Evolutionary conservation across 2,888 invertebrate species (phyloP).

Genomic region (Diadromus collaris): DNA sequence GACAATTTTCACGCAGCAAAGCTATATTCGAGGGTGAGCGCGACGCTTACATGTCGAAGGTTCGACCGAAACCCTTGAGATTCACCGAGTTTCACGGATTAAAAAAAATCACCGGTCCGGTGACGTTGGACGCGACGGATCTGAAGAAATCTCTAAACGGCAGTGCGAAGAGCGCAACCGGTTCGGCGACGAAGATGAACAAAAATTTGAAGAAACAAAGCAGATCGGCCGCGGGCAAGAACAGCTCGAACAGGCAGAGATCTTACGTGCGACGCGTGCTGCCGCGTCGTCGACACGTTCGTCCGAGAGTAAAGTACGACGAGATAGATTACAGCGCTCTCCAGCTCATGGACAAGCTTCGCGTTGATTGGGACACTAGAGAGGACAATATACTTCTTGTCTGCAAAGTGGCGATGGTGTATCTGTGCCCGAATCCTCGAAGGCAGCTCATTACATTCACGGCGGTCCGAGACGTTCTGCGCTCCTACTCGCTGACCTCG

Average conservation of each 20-base stretch:
- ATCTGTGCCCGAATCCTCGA: conserved; percentile 80
- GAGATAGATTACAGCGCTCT: conserved; percentile 85
- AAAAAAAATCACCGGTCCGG: conserved; percentile 68
- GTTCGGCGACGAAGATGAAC: neutral
- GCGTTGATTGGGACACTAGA: conserved; percentile 84
- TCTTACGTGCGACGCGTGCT: conserved; percentile 74
- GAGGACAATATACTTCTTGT: conserved; percentile 88
- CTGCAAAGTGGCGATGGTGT: conserved; percentile 84
- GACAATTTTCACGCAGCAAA: neutral
- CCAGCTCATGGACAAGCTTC: conserved; percentile 83
- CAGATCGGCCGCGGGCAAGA: conserved; percentile 40
- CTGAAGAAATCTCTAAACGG: conserved; percentile 54
- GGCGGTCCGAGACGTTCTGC: conserved; percentile 83
- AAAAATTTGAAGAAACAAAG: conserved; percentile 46
- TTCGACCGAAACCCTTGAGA: conserved; percentile 68
- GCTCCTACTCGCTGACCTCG: conserved; percentile 80
- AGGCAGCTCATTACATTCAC: conserved; percentile 80
- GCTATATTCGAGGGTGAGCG: conserved; percentile 46
- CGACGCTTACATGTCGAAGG: conserved; percentile 62
- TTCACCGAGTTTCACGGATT: conserved; percentile 71
- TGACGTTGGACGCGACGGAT: conserved; percentile 61
- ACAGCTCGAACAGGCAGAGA: conserved; percentile 61
- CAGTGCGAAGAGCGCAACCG: neutral
- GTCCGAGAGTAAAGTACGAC: conserved; percentile 81
- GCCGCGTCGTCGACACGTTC: conserved; percentile 67